These are phyloP conservation scores for Chaetodon trifascialis DNA, from an alignment of 2,113 vertebrate species.

Conservation along the genomic window DNA sequence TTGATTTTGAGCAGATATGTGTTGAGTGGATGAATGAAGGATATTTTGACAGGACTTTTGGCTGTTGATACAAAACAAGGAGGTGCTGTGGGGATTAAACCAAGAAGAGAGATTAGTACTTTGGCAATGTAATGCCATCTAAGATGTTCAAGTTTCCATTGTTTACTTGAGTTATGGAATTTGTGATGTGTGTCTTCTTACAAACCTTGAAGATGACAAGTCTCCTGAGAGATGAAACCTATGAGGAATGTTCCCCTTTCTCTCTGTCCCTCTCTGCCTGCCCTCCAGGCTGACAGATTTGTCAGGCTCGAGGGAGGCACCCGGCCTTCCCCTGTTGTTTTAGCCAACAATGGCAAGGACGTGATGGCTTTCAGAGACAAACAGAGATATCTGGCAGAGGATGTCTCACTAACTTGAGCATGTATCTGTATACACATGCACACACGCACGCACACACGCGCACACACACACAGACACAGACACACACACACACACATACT, in stretches of 20 bases:
- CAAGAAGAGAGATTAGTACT: slow-evolving; percentile 2
- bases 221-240: slow-evolving; percentile 46
- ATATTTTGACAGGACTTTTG: slow-evolving; percentile 7
- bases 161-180: slow-evolving; percentile 26
- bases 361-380: slow-evolving; percentile 81
- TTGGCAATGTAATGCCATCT: neutral
- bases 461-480: slow-evolving; percentile 8
- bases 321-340: slow-evolving; percentile 79
- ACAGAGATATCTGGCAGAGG: slow-evolving; percentile 75
- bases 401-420: slow-evolving; percentile 65
- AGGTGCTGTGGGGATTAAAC: slow-evolving; percentile 9
- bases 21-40: neutral
- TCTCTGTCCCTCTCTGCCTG: neutral
- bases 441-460: slow-evolving; percentile 18
- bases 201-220: slow-evolving; percentile 44
- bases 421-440: slow-evolving; percentile 43
- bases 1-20: too few relatives aligned
- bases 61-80: slow-evolving; percentile 14
- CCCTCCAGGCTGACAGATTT: slow-evolving; percentile 65
- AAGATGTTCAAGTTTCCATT: slow-evolving; percentile 24
- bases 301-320: slow-evolving; percentile 61
- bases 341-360: slow-evolving; percentile 82
- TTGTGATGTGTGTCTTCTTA: slow-evolving; percentile 26
- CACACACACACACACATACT: neutral
- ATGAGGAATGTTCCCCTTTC: slow-evolving; percentile 30